phyloP scores from a whole-genome alignment of 2,888 invertebrate genomes.

The Invenusta paracnida region DNA sequence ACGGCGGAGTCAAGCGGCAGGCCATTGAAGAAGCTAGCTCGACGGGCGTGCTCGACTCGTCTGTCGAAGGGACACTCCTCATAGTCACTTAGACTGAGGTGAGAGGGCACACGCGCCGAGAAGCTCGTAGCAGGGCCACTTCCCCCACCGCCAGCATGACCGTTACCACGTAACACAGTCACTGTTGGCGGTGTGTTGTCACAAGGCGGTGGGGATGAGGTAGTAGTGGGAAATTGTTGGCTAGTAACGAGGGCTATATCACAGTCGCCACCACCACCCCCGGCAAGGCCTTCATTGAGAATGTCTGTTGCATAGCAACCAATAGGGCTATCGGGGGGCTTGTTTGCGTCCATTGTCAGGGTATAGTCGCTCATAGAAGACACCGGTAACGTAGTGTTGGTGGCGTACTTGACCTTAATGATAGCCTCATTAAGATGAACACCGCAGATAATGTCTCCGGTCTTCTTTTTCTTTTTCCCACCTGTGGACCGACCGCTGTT shows the following conservation, averaged over 20 bases:
- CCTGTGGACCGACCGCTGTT: not conserved
- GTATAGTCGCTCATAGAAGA: not conserved
- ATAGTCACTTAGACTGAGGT: constrained; percentile 19
- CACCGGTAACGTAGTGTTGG: not conserved
- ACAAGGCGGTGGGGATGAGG: not conserved
- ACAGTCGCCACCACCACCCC: not conserved
- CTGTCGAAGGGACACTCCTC: constrained; percentile 4
- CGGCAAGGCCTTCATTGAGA: no score
- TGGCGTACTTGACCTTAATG: not conserved
- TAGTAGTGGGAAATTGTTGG: not conserved
- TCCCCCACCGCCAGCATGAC: not conserved
- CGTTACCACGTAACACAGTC: not conserved
- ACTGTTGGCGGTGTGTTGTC: no score
- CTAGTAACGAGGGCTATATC: not conserved
- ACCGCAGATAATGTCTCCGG: not conserved
- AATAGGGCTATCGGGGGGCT: no score
- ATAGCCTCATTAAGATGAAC: not conserved
- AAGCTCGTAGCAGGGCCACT: not conserved
- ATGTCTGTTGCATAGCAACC: no score
- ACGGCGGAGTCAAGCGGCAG: not conserved
- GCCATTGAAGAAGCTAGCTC: constrained; percentile 20
- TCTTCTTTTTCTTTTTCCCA: not conserved
- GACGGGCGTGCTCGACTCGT: not conserved
- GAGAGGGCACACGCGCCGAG: not conserved
- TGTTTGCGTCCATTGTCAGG: not conserved